A percentile compares a stretch with the other conserved stretches of the same genome.
These are phyloP conservation scores for Polydesmus complanatus DNA, from an alignment of 2,888 invertebrate genomes.

Conservation along the genomic window DNA sequence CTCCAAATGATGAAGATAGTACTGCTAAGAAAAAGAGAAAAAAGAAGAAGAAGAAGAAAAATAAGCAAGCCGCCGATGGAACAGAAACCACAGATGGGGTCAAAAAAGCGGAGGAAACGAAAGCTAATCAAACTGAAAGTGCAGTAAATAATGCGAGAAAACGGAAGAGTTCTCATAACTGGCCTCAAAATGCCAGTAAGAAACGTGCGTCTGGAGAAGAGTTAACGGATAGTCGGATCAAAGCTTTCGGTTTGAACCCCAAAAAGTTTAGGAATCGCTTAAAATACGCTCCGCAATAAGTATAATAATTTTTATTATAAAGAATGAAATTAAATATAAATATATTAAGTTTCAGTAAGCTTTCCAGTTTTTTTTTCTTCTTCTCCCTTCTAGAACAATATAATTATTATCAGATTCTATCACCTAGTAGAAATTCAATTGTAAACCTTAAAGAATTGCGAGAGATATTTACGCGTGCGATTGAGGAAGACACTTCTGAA, in stretches of 20 bases:
- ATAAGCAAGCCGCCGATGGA: slow-evolving; percentile 12
- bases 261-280: slow-evolving; percentile 64
- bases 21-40: not conserved
- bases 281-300: too few species aligned
- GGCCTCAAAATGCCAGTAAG: too few species aligned
- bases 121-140: slow-evolving; percentile 18
- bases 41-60: slow-evolving; percentile 17
- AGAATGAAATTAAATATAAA: too few species aligned
- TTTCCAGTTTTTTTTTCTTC: too few species aligned
- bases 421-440: too few species aligned
- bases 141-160: slow-evolving; percentile 28
- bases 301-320: too few species aligned
- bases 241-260: slow-evolving; percentile 84
- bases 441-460: too few species aligned
- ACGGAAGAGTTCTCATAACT: slow-evolving; percentile 23
- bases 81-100: not conserved
- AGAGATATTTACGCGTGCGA: too few species aligned
- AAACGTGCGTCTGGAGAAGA: slow-evolving; percentile 1
- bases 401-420: too few species aligned
- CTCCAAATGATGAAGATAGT: not conserved
- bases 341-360: too few species aligned
- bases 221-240: slow-evolving; percentile 63
- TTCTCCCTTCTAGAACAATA: too few species aligned
- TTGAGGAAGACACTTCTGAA: too few species aligned
- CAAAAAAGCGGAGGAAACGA: slow-evolving; percentile 11